Conservation (phyloP, 2,888 invertebrate genomes). For the Diploptera punctata region DNA sequence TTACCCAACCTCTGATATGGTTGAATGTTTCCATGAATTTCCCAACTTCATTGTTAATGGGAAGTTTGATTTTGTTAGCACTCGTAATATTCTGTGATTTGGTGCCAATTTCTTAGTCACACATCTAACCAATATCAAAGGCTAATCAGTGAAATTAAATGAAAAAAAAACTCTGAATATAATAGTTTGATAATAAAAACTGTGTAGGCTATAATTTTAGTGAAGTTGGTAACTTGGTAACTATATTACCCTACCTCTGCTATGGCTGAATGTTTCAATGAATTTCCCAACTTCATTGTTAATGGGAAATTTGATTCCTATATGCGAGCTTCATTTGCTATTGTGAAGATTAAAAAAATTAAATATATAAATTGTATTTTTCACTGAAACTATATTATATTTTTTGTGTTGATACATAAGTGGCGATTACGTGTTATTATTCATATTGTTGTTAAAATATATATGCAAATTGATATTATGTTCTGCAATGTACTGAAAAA, state of each 20-base stretch:
- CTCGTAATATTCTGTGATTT: too few relatives aligned
- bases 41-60: background rate
- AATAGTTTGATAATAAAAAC: too few relatives aligned
- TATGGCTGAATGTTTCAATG: too few relatives aligned
- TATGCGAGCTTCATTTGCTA: slow-evolving; percentile 17
- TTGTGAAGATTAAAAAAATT: background rate
- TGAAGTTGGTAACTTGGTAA: too few relatives aligned
- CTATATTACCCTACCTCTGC: too few relatives aligned
- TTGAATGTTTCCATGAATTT: background rate
- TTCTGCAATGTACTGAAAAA: slow-evolving; percentile 12
- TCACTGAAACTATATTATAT: slow-evolving; percentile 9
- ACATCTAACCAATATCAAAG: too few relatives aligned
- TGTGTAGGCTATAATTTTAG: too few relatives aligned
- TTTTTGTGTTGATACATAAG: background rate
- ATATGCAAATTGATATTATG: too few relatives aligned
- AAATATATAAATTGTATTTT: slow-evolving; percentile 17
- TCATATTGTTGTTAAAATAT: background rate
- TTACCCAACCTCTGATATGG: too few relatives aligned
- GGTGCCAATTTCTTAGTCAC: too few relatives aligned
- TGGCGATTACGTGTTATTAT: slow-evolving; percentile 8
- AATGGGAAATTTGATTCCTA: background rate
- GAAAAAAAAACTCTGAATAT: too few relatives aligned
- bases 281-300: background rate
- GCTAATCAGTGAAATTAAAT: too few relatives aligned
- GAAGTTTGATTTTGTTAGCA: background rate